Conservation (phyloP, 2,888 invertebrate species). For the Oscheius sp. region DNA sequence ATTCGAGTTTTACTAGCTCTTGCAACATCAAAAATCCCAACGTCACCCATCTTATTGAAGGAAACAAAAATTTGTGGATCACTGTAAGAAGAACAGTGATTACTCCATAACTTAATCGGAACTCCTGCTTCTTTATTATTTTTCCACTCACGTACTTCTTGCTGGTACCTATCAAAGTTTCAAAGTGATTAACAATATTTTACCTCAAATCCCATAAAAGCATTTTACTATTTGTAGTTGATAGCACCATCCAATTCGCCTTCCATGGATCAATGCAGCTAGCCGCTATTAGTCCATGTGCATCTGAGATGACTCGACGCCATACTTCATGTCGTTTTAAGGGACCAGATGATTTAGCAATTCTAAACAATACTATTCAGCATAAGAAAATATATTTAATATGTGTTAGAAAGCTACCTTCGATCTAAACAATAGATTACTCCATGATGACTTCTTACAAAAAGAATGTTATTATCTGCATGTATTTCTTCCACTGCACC, state of each 20-base stretch:
- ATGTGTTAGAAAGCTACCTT: slow-evolving; percentile 35
- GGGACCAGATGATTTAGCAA: slow-evolving; percentile 32
- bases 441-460: slow-evolving; percentile 60
- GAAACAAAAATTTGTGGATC: slow-evolving; percentile 37
- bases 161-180: slow-evolving; percentile 15
- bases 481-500: slow-evolving; percentile 51
- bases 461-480: slow-evolving; percentile 43
- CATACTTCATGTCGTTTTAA: slow-evolving; percentile 46
- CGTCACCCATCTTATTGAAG: slow-evolving; percentile 38
- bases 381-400: neutral
- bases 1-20: neutral
- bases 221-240: slow-evolving; percentile 47
- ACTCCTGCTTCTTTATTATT: neutral
- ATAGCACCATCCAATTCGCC: slow-evolving; percentile 64
- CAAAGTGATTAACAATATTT: neutral
- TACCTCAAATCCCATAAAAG: slow-evolving; percentile 63
- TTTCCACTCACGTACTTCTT: slow-evolving; percentile 2
- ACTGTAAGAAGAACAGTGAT: slow-evolving; percentile 14
- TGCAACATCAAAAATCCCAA: slow-evolving; percentile 36
- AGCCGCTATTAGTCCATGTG: slow-evolving; percentile 52
- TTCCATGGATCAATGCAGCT: slow-evolving; percentile 63
- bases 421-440: slow-evolving; percentile 60
- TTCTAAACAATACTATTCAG: neutral
- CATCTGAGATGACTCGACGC: slow-evolving; percentile 36
- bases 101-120: slow-evolving; percentile 25